phyloP scores from a whole-genome alignment of 2,797 vertebrate species.

The Paratrypauchen microcephalus region DNA sequence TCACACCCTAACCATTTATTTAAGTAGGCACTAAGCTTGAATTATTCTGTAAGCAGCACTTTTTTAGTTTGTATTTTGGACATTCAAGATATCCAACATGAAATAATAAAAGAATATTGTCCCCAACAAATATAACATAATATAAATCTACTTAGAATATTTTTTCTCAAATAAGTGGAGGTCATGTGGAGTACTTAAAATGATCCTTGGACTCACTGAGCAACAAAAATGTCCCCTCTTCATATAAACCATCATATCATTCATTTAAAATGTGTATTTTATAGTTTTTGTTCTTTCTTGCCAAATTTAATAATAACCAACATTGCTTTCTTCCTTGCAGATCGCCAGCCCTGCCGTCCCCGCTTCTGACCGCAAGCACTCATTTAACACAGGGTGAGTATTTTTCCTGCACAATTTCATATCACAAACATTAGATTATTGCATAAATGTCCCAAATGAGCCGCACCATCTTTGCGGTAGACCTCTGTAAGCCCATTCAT shows the following conservation, averaged over 20 bases:
- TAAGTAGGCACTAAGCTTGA: too few species aligned
- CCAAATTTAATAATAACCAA: conserved; percentile 14
- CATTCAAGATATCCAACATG: too few species aligned
- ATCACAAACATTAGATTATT: conserved; percentile 1
- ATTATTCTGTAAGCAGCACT: too few species aligned
- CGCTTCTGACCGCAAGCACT: conserved; percentile 53
- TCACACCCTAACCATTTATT: too few species aligned
- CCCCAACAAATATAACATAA: too few species aligned
- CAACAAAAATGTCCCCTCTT: not conserved
- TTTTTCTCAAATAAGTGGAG: not conserved
- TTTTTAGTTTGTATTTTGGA: too few species aligned
- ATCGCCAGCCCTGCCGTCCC: conserved; percentile 38
- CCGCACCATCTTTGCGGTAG: not conserved
- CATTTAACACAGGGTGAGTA: conserved; percentile 58
- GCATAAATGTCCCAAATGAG: conserved; percentile 5
- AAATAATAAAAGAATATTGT: too few species aligned
- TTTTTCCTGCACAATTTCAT: conserved; percentile 5
- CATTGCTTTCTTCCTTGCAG: conserved; percentile 46
- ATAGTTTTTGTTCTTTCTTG: not conserved
- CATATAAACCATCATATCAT: too few species aligned
- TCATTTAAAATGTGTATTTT: too few species aligned
- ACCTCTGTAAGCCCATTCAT: not conserved
- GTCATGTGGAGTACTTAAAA: not conserved
- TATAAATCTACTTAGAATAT: too few species aligned
- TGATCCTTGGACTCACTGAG: not conserved